Evolutionary conservation across 2,888 invertebrate species (phyloP).

Genomic region (Pseudoips prasinana): DNA sequence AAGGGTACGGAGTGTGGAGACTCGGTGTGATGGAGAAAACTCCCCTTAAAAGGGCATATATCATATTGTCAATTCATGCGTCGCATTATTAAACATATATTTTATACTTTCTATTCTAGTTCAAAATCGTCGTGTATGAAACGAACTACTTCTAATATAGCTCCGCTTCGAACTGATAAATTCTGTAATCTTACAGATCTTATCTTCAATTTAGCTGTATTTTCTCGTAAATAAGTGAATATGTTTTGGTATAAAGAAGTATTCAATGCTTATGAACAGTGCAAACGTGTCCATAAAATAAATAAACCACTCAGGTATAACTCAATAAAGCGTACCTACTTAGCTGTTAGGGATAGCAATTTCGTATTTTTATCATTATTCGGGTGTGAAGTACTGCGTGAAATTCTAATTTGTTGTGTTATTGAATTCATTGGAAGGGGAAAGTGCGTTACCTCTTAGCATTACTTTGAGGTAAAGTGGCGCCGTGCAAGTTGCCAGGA

Average conservation of each 20-base stretch:
- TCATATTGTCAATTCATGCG: no score
- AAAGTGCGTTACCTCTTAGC: slow-evolving; percentile 53
- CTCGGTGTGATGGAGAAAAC: no score
- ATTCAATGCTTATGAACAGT: slow-evolving; percentile 34
- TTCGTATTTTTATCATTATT: slow-evolving; percentile 57
- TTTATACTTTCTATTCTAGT: no score
- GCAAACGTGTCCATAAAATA: slow-evolving; percentile 54
- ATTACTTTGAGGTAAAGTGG: slow-evolving; percentile 53
- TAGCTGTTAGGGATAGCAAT: slow-evolving; percentile 48
- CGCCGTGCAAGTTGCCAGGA: slow-evolving; percentile 62
- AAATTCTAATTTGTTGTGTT: slow-evolving; percentile 69
- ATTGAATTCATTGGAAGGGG: slow-evolving; percentile 61
- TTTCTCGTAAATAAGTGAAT: slow-evolving; percentile 18
- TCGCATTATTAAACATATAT: no score
- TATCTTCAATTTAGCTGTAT: slow-evolving; percentile 8
- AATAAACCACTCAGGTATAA: slow-evolving; percentile 52
- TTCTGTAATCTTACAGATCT: no score
- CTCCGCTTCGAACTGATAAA: no score
- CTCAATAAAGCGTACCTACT: slow-evolving; percentile 50
- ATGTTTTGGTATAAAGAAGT: slow-evolving; percentile 22
- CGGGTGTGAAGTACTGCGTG: slow-evolving; percentile 37
- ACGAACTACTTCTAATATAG: no score
- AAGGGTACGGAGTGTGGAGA: no score
- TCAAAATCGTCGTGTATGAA: no score
- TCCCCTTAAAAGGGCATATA: no score